These are phyloP conservation scores for Lypha dubia DNA, from an alignment of 2,888 invertebrate species.

Conservation along the genomic window DNA sequence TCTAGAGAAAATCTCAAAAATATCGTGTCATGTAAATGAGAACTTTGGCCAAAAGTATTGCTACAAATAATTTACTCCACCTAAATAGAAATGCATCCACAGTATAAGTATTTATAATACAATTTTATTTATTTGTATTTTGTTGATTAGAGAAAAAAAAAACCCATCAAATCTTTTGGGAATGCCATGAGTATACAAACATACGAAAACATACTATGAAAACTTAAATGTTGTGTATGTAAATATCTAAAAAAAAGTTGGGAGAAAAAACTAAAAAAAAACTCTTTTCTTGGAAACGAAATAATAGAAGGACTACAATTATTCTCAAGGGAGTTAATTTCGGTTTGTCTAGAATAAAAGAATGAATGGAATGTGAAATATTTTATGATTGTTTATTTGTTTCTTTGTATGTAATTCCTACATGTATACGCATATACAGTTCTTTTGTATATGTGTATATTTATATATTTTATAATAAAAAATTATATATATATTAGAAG, in stretches of 20 bases:
- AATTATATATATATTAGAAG: no score
- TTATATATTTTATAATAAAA: no score
- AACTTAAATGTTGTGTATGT: not conserved
- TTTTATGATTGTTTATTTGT: conserved; percentile 25
- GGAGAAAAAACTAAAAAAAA: not conserved
- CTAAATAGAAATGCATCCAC: no score
- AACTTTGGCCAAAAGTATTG: no score
- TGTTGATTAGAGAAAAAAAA: not conserved
- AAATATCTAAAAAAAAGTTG: conserved; percentile 1
- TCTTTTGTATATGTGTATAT: not conserved
- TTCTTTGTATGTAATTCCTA: not conserved
- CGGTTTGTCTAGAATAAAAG: conserved; percentile 8
- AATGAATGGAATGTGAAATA: conserved; percentile 43
- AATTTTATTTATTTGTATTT: not conserved
- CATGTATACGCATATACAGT: not conserved
- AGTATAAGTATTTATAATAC: not conserved
- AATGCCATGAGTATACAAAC: not conserved
- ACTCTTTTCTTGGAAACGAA: no score
- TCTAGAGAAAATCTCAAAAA: no score
- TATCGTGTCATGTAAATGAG: no score
- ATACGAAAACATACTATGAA: not conserved
- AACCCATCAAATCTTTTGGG: not conserved
- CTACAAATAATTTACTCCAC: no score
- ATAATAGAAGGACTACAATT: conserved; percentile 1
- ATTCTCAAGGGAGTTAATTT: conserved; percentile 33